Base-by-base conservation (phyloP, 2,797 vertebrate species). In the Pseudochaenichthys georgianus region DNA sequence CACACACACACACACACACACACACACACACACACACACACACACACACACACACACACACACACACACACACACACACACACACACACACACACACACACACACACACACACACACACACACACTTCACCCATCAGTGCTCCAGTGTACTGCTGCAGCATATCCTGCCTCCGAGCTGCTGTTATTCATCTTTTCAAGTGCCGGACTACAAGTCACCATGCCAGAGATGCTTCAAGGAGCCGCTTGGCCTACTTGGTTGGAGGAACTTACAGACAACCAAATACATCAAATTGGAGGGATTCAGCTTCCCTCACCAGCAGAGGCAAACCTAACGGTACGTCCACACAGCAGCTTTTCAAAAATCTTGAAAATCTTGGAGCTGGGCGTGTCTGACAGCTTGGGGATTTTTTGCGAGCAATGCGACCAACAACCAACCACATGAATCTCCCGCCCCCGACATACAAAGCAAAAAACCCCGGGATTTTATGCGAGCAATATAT, bases 281-380 rank as follows among this genome's bases (percentile, higher is more conserved):
- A 93, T 73, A 88, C 80, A 83, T 65, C 67, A 84, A 89, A 89
- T 67, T 87, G 86, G 81, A 90, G 81, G 87, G 75, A 87, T 87
- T 77, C 73, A 72, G 81, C 84, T 87, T 88, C 72, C 73, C 80
- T 70, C 64, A 73, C 48, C 72, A 74, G 73, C 79, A 76, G 77
- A 86, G 78, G 61, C 72, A 51, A 81, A 81, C 74, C 84, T 88
- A 87, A 89, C 21, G 21, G 21, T 21, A 21, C 21, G 21, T 21
- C 21, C 21, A 21, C 21, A 21, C 21, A 21, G 21, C 21, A 21
- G 21, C 21, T 21, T 21, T 21, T 21, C 21, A 21, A n/a, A n/a
- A n/a, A n/a, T n/a, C n/a, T n/a, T n/a, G n/a, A 21, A 21, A 21
- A 21, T 21, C 21, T 21, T 21, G 21, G 21, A 21, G 21, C 21